Evolutionary conservation across 2,113 vertebrate genomes (phyloP).

Genomic region (Lota lota): DNA sequence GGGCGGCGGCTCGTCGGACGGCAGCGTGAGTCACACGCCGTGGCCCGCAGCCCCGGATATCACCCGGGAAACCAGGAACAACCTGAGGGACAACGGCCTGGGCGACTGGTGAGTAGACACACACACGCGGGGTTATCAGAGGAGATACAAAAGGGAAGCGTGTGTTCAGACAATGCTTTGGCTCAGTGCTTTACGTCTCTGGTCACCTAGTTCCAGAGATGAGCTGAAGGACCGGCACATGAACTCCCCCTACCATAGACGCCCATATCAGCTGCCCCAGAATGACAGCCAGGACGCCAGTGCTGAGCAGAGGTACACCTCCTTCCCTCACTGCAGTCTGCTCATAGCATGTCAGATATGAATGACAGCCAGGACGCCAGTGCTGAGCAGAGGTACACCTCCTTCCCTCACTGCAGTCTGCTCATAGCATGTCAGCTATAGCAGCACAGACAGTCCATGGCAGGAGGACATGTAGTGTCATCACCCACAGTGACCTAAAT

Average conservation of each 20-base stretch:
- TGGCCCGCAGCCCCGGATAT: slow-evolving; percentile 98
- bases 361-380: slow-evolving; percentile 91
- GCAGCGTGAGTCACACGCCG: slow-evolving; percentile 72
- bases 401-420: neutral
- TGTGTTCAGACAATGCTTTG: neutral
- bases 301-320: slow-evolving; percentile 86
- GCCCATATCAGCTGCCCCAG: slow-evolving; percentile 84
- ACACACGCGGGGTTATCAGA: no score
- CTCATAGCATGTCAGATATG: neutral
- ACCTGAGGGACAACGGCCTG: slow-evolving; percentile 72
- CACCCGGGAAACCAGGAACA: slow-evolving; percentile 92
- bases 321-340: neutral
- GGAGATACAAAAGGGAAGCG: neutral
- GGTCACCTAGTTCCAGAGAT: slow-evolving; percentile 80
- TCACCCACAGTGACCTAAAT: neutral
- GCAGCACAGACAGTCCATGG: neutral
- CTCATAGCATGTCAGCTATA: neutral
- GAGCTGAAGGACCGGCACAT: slow-evolving; percentile 88
- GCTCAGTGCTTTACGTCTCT: neutral
- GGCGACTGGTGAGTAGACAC: slow-evolving; percentile 65
- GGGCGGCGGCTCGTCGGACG: slow-evolving; percentile 70
- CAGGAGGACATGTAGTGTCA: neutral
- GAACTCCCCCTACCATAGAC: slow-evolving; percentile 84
- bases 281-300: slow-evolving; percentile 91
- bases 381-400: slow-evolving; percentile 86